phyloP scores from a whole-genome alignment of 1,140 invertebrate species.

The Dysdera silvatica region DNA sequence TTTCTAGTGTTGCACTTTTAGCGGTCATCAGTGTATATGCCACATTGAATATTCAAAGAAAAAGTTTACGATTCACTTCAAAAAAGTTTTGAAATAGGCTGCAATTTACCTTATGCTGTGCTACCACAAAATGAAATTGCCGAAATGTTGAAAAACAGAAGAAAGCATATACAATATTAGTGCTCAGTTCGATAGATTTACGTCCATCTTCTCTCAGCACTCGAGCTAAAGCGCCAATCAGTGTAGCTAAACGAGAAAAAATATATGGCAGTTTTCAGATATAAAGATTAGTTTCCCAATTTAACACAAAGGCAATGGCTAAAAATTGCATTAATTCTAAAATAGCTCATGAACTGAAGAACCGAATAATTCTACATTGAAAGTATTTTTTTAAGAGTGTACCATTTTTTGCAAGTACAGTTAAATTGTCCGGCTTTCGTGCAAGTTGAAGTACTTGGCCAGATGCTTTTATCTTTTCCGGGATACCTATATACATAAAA shows the following conservation, averaged over 20 bases:
- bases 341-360: background rate
- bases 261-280: background rate
- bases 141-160: slow-evolving; percentile 96
- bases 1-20: too few relatives aligned
- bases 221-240: slow-evolving; percentile 85
- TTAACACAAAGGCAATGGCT: background rate
- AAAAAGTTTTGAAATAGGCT: slow-evolving; percentile 17
- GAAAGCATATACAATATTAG: slow-evolving; percentile 94
- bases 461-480: slow-evolving; percentile 88
- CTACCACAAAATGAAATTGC: slow-evolving; percentile 86
- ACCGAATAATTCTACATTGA: background rate
- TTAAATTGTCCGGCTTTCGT: slow-evolving; percentile 84
- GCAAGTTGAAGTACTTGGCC: slow-evolving; percentile 81
- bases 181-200: slow-evolving; percentile 88
- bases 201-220: slow-evolving; percentile 95
- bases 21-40: too few relatives aligned
- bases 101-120: slow-evolving; percentile 67
- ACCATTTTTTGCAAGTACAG: slow-evolving; percentile 77
- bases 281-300: background rate
- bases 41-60: slow-evolving; percentile 1
- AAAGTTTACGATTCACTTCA: slow-evolving; percentile 16
- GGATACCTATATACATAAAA: too few relatives aligned
- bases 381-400: background rate
- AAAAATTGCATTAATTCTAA: background rate
- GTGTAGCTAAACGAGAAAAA: slow-evolving; percentile 47